These are phyloP conservation scores for Agrotis ipsilon DNA, from an alignment of 2,888 invertebrate genomes.

Conservation along the genomic window DNA sequence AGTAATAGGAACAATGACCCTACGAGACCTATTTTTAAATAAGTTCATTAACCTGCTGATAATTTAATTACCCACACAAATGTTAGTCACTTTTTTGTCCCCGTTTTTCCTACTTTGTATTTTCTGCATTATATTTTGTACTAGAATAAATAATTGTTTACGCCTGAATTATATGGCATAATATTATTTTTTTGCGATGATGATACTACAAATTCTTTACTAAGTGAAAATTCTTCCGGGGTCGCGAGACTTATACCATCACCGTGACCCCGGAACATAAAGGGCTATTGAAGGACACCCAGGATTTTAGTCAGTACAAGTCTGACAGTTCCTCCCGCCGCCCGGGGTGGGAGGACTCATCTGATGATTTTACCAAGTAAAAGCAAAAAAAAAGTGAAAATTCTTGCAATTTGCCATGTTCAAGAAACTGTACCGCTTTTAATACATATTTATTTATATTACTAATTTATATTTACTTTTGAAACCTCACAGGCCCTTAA, in stretches of 20 bases:
- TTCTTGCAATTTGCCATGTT: neutral
- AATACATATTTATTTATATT: neutral
- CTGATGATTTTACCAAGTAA: too few relatives aligned
- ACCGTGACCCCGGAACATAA: too few relatives aligned
- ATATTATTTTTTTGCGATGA: neutral
- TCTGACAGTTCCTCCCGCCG: too few relatives aligned
- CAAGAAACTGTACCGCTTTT: neutral
- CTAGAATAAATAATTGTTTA: neutral
- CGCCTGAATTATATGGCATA: neutral
- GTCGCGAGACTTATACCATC: too few relatives aligned
- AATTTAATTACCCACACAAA: constrained; percentile 2
- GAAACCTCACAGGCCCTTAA: too few relatives aligned
- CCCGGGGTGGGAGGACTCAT: too few relatives aligned
- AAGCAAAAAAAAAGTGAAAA: too few relatives aligned
- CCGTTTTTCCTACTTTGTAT: neutral
- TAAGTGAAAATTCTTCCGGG: neutral
- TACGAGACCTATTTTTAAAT: constrained; percentile 6
- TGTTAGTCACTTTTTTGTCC: neutral
- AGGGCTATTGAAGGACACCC: too few relatives aligned
- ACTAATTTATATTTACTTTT: too few relatives aligned
- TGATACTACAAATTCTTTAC: neutral
- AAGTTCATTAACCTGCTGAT: constrained; percentile 14
- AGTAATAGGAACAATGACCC: neutral
- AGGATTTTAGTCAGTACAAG: too few relatives aligned
- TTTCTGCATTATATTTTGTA: neutral